Conservation (phyloP, 1,140 invertebrate genomes). For the Nilaparvata lugens region DNA sequence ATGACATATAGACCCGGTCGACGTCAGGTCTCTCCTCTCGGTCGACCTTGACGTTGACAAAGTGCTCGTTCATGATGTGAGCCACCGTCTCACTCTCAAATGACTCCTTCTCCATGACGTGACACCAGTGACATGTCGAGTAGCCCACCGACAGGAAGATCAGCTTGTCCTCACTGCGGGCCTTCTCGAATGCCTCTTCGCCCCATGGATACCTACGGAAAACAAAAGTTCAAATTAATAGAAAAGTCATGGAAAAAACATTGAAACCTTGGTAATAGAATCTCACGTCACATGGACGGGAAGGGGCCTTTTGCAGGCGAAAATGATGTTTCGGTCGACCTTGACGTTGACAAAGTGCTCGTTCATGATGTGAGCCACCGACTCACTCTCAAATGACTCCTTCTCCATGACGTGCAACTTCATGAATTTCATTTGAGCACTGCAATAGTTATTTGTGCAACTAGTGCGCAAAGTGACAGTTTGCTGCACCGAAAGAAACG, state of each 20-base stretch:
- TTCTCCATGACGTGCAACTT: conserved; percentile 96
- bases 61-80: conserved; percentile 80
- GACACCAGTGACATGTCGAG: conserved; percentile 95
- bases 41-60: conserved; percentile 89
- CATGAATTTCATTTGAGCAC: too few species aligned
- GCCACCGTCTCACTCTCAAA: conserved; percentile 79
- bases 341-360: conserved; percentile 84
- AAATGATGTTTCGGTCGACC: conserved; percentile 71
- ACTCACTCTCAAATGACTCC: conserved; percentile 81
- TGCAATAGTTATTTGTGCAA: too few species aligned
- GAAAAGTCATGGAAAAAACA: background rate
- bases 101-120: conserved; percentile 92
- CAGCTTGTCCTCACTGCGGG: conserved; percentile 71
- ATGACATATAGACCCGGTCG: conserved; percentile 89
- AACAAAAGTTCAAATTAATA: background rate
- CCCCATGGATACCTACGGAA: conserved; percentile 71
- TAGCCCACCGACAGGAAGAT: conserved; percentile 94
- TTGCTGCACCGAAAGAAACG: too few species aligned
- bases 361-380: conserved; percentile 81
- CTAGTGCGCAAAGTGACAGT: too few species aligned
- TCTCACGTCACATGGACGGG: background rate
- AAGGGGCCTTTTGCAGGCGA: background rate
- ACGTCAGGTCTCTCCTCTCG: conserved; percentile 91
- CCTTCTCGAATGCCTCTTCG: conserved; percentile 77
- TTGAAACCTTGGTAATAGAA: background rate